Evolutionary conservation across 2,113 vertebrate species (phyloP).

Genomic region (Muntiacus muntjak): DNA sequence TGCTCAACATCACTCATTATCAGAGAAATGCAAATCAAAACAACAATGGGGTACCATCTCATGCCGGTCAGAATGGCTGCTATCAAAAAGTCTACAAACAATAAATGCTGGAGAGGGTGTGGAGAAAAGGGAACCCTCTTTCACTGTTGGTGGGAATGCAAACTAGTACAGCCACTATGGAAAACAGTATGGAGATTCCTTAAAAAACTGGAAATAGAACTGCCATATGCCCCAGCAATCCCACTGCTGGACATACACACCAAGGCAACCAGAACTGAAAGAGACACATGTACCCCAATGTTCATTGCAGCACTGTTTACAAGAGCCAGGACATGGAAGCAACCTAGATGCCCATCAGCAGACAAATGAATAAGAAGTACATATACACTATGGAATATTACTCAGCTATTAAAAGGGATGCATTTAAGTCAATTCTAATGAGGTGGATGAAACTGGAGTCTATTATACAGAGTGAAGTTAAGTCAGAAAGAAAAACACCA

Average conservation of each 20-base stretch:
- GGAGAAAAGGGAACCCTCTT: neutral
- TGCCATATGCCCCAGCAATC: neutral
- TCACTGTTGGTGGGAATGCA: neutral
- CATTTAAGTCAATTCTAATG: neutral
- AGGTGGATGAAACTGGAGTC: neutral
- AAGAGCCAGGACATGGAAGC: neutral
- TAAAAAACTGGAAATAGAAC: neutral
- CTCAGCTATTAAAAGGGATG: neutral
- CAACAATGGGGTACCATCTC: neutral
- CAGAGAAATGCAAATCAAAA: neutral
- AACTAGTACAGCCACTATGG: neutral
- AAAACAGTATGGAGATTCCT: neutral
- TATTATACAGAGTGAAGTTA: neutral
- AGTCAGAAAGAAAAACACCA: neutral
- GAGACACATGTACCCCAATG: rapidly evolving
- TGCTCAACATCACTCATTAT: neutral
- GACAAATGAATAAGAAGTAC: neutral
- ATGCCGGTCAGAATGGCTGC: neutral
- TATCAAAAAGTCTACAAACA: neutral
- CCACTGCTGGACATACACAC: neutral
- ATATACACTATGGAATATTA: neutral
- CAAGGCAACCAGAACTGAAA: neutral
- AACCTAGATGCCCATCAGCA: neutral
- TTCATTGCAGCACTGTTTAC: neutral
- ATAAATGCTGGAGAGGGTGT: neutral